These are phyloP conservation scores for Lysandra coridon DNA, from an alignment of 2,888 invertebrate species.

Conservation along the genomic window DNA sequence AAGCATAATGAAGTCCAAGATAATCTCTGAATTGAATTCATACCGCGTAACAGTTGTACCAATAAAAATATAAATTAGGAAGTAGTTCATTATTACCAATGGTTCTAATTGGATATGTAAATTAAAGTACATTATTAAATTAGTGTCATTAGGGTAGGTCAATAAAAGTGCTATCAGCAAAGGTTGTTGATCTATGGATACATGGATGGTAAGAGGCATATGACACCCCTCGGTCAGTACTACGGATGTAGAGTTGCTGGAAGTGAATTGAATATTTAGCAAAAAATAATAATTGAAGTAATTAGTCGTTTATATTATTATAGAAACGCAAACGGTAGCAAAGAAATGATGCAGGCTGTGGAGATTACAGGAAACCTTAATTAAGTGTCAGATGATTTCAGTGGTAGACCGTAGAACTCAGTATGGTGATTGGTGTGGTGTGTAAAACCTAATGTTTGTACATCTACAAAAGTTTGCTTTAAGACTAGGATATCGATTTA, in stretches of 20 bases:
- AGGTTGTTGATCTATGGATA: constrained; percentile 64
- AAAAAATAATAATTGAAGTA: no score
- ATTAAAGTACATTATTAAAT: constrained; percentile 55
- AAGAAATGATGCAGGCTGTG: no score
- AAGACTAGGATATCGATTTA: no score
- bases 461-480: no score
- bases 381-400: no score
- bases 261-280: neutral
- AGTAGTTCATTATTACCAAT: constrained; percentile 28
- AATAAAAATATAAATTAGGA: constrained; percentile 30
- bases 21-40: neutral
- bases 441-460: no score
- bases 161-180: constrained; percentile 60
- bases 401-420: no score
- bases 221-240: constrained; percentile 47
- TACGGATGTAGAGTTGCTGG: neutral
- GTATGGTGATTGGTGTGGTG: no score
- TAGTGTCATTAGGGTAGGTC: constrained; percentile 55
- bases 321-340: no score
- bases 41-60: constrained; percentile 20
- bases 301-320: no score
- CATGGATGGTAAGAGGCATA: constrained; percentile 52
- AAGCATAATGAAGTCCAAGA: neutral
- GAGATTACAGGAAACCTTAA: no score
- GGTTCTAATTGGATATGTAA: constrained; percentile 50